A percentile compares a stretch with the other conserved stretches of the same genome.
These are phyloP conservation scores for Alectoris magna DNA, from an alignment of 2,797 vertebrate genomes.

Conservation along the genomic window DNA sequence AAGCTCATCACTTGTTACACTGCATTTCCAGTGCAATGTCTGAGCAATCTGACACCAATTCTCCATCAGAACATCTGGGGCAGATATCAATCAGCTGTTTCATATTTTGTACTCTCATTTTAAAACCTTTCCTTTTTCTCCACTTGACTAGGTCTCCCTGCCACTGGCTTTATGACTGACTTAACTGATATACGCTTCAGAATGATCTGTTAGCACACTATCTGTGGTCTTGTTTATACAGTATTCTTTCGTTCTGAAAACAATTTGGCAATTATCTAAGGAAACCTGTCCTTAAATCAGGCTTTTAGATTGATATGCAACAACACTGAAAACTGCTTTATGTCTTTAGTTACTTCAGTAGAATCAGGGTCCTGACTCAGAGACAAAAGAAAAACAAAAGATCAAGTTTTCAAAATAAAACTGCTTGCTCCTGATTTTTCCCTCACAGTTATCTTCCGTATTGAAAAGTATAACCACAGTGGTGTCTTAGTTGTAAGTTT, in stretches of 20 bases:
- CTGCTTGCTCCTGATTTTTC: neutral
- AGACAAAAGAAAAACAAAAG: neutral
- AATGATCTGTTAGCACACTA: neutral
- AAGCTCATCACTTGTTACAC: neutral
- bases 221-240: neutral
- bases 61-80: neutral
- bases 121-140: neutral
- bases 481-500: neutral
- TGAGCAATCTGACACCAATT: neutral
- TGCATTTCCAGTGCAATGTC: neutral
- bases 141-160: neutral
- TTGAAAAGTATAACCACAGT: neutral
- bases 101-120: neutral
- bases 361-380: neutral
- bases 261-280: neutral
- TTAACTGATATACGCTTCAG: neutral
- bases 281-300: neutral
- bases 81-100: neutral
- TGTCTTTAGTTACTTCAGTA: neutral
- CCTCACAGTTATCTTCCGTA: neutral
- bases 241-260: neutral
- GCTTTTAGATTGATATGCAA: neutral
- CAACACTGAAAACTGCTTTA: neutral
- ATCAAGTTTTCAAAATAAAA: neutral
- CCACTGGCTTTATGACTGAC: neutral